A percentile compares a stretch with the other conserved stretches of the same genome.
Evolutionary conservation across 2,888 invertebrate species (phyloP).

Genomic region (Criorhina ranunculi): DNA sequence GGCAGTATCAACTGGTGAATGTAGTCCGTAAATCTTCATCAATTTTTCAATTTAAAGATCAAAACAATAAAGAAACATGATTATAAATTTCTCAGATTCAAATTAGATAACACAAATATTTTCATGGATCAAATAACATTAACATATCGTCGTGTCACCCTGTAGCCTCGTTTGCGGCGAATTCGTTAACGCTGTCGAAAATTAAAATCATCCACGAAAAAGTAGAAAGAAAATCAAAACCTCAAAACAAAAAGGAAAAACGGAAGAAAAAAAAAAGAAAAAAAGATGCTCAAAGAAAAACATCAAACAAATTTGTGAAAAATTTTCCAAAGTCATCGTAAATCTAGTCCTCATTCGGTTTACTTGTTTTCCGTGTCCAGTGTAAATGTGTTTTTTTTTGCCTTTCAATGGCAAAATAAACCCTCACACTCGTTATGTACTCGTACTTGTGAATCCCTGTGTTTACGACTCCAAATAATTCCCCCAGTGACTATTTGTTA

Average conservation of each 20-base stretch:
- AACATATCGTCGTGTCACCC: slow-evolving; percentile 18
- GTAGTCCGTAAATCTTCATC: too few relatives aligned
- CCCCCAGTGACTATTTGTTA: background rate
- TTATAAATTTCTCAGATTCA: too few relatives aligned
- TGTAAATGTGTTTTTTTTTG: slow-evolving; percentile 11
- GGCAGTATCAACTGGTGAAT: too few relatives aligned
- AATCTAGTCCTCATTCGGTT: slow-evolving; percentile 21
- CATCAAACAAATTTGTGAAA: slow-evolving; percentile 73
- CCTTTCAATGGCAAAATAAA: slow-evolving; percentile 2
- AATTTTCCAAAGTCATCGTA: slow-evolving; percentile 64
- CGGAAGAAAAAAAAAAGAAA: slow-evolving; percentile 10
- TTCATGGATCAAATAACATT: too few relatives aligned
- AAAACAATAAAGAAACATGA: too few relatives aligned
- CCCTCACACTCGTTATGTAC: background rate
- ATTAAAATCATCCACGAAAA: slow-evolving; percentile 40
- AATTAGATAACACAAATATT: too few relatives aligned
- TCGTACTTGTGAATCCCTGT: background rate
- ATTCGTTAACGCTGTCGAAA: slow-evolving; percentile 35
- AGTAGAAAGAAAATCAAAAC: slow-evolving; percentile 50
- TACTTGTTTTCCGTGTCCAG: background rate
- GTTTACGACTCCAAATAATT: background rate
- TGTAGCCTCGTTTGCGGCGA: slow-evolving; percentile 15
- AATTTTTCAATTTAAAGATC: too few relatives aligned
- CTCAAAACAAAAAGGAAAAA: slow-evolving; percentile 54
- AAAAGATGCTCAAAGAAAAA: slow-evolving; percentile 65